These are phyloP conservation scores for Scortum barcoo DNA, from an alignment of 2,113 vertebrate genomes.

Conservation along the genomic window DNA sequence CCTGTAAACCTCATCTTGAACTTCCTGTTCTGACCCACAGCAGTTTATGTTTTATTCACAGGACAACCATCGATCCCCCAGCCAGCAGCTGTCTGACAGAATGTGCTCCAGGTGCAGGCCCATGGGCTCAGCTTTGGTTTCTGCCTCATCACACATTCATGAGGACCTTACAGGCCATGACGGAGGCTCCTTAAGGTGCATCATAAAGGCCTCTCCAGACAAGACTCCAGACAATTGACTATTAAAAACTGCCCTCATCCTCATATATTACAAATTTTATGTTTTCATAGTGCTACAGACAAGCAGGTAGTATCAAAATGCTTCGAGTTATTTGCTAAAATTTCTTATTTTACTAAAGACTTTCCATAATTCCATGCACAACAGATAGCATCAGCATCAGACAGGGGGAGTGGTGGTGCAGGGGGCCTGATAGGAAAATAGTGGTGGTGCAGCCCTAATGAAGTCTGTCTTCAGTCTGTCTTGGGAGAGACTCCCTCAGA, in stretches of 20 bases:
- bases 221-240: not conserved
- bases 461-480: conserved; percentile 55
- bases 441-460: conserved; percentile 51
- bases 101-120: conserved; percentile 55
- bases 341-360: conserved; percentile 4
- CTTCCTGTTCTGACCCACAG: conserved; percentile 67
- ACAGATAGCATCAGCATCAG: conserved; percentile 33
- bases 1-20: conserved; percentile 45
- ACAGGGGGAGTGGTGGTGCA: not conserved
- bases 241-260: not conserved
- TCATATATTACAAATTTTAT: not conserved
- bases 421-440: conserved; percentile 52
- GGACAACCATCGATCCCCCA: conserved; percentile 69
- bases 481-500: conserved; percentile 64
- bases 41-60: conserved; percentile 83
- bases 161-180: conserved; percentile 36
- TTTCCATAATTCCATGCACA: conserved; percentile 64
- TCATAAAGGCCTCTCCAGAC: not conserved
- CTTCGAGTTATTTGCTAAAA: not conserved
- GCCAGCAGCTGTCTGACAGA: conserved; percentile 71
- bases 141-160: conserved; percentile 82
- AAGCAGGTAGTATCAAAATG: not conserved
- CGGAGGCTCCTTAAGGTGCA: conserved; percentile 41
- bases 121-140: conserved; percentile 73
- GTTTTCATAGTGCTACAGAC: not conserved